Evolutionary conservation across 2,888 invertebrate genomes (phyloP).

Genomic region (Limnephilus lunatus): DNA sequence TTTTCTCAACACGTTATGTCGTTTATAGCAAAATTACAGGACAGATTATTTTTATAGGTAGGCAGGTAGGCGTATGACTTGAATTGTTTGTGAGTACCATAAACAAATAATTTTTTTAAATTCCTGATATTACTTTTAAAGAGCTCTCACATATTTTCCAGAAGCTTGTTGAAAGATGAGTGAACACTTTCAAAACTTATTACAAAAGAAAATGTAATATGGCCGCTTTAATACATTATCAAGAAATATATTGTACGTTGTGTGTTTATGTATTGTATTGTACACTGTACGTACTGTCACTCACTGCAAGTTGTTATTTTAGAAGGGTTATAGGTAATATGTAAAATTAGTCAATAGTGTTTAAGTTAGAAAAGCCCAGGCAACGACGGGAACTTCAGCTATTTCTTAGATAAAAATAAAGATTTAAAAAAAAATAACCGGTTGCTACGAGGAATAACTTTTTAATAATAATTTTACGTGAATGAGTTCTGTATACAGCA

Average conservation of each 20-base stretch:
- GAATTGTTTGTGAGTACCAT: background rate
- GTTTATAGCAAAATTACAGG: background rate
- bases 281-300: no score
- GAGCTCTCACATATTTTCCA: background rate
- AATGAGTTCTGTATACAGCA: no score
- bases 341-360: no score
- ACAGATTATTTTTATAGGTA: background rate
- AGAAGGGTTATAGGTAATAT: no score
- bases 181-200: background rate
- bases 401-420: no score
- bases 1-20: background rate
- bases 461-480: no score
- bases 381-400: no score
- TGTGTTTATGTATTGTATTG: no score
- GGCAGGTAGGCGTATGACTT: background rate
- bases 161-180: background rate
- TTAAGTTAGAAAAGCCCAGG: no score
- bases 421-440: no score
- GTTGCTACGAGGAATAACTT: no score
- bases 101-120: background rate
- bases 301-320: no score
- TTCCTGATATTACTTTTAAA: background rate
- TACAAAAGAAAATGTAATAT: background rate
- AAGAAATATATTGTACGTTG: background rate
- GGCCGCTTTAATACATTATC: background rate